phyloP scores from a whole-genome alignment of 2,888 invertebrate species.

The Latrodectus elegans region DNA sequence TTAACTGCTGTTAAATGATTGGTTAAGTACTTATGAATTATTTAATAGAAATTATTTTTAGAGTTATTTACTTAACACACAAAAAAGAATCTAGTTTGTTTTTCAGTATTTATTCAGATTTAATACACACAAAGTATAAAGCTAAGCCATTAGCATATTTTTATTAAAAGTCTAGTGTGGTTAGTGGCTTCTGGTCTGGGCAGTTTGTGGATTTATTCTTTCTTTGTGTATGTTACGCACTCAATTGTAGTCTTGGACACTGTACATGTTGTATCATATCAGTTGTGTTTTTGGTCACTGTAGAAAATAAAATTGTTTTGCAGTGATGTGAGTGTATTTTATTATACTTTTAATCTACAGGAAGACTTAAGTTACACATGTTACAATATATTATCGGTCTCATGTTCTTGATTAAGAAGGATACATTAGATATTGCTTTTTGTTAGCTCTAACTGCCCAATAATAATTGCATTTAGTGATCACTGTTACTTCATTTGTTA shows the following conservation, averaged over 20 bases:
- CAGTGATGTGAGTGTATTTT: conserved; percentile 46
- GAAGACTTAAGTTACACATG: too few relatives aligned
- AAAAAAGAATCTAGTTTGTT: background rate
- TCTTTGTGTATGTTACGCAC: conserved; percentile 63
- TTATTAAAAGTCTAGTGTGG: conserved; percentile 22
- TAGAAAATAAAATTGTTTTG: conserved; percentile 69
- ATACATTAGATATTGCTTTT: too few relatives aligned
- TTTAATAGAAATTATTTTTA: conserved; percentile 9
- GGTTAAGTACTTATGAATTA: background rate
- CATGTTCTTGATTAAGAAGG: too few relatives aligned
- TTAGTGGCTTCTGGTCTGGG: conserved; percentile 64
- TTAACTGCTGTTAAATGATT: background rate
- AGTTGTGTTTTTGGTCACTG: conserved; percentile 69
- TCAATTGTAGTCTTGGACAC: conserved; percentile 67
- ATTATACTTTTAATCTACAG: background rate
- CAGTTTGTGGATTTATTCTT: conserved; percentile 68
- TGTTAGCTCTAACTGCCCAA: too few relatives aligned
- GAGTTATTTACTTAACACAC: background rate
- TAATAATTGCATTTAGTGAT: too few relatives aligned
- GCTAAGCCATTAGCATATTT: conserved; percentile 24
- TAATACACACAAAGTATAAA: conserved; percentile 12
- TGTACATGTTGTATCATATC: conserved; percentile 70
- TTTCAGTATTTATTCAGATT: conserved; percentile 19
- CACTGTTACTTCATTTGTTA: too few relatives aligned
- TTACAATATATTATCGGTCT: too few relatives aligned